Evolutionary conservation across 2,888 invertebrate species (phyloP).

Genomic region (Amblyjoppa proteus): DNA sequence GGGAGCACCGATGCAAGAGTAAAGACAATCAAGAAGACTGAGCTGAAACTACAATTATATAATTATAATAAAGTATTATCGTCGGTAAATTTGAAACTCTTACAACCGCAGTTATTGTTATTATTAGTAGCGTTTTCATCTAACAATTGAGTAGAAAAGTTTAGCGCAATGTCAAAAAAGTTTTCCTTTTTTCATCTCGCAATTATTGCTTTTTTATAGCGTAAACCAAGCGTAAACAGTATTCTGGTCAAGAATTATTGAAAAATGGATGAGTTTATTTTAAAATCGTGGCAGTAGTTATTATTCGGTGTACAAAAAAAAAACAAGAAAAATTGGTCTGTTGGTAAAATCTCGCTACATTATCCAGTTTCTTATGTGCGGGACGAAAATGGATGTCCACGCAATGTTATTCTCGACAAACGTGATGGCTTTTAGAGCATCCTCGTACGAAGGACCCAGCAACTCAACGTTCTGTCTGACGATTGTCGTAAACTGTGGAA

Average conservation of each 20-base stretch:
- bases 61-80: slow-evolving; percentile 1
- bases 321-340: neutral
- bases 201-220: neutral
- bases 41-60: neutral
- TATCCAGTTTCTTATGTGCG: slow-evolving; percentile 64
- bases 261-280: neutral
- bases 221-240: neutral
- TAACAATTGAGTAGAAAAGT: neutral
- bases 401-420: slow-evolving; percentile 67
- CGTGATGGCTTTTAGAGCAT: slow-evolving; percentile 67
- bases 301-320: neutral
- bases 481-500: slow-evolving; percentile 72
- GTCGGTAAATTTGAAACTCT: neutral
- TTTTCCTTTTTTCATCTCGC: neutral
- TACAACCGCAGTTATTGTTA: neutral
- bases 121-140: neutral
- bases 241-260: neutral
- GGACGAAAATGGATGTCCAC: slow-evolving; percentile 73
- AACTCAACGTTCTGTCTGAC: slow-evolving; percentile 65
- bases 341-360: neutral
- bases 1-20: slow-evolving; percentile 74
- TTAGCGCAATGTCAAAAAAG: neutral
- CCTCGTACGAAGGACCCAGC: slow-evolving; percentile 64
- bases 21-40: slow-evolving; percentile 11
- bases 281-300: slow-evolving; percentile 9